These are phyloP conservation scores for Acleris holmiana DNA, from an alignment of 2,888 invertebrate species.

Conservation along the genomic window DNA sequence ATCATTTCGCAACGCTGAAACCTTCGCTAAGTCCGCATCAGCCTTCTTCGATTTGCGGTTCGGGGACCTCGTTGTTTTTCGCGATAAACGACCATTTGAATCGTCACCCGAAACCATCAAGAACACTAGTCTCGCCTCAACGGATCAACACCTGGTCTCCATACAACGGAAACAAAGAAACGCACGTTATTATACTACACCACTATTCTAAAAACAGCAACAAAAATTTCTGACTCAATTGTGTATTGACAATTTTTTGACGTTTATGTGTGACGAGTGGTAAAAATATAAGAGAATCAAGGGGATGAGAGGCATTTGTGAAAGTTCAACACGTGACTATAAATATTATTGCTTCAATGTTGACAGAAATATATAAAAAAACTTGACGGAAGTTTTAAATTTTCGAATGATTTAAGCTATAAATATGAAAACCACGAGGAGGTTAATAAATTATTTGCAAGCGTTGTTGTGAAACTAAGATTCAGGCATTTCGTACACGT, in stretches of 20 bases:
- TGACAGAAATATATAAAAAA: neutral
- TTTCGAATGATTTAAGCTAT: no score
- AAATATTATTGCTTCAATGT: neutral
- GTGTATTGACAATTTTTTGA: slow-evolving; percentile 51
- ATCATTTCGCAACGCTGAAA: slow-evolving; percentile 85
- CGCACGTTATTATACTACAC: slow-evolving; percentile 64
- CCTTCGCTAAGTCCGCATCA: slow-evolving; percentile 85
- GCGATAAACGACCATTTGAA: slow-evolving; percentile 86
- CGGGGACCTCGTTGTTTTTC: slow-evolving; percentile 87
- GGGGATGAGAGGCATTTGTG: neutral
- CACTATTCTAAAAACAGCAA: slow-evolving; percentile 63
- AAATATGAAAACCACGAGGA: no score
- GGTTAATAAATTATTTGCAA: no score
- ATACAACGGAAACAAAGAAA: slow-evolving; percentile 74
- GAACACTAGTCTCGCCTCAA: slow-evolving; percentile 69
- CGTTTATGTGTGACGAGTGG: slow-evolving; percentile 50
- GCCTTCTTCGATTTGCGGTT: slow-evolving; percentile 86
- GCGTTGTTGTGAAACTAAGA: neutral
- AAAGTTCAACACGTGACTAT: slow-evolving; percentile 1
- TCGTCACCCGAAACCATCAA: slow-evolving; percentile 85
- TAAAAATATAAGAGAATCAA: slow-evolving; percentile 41
- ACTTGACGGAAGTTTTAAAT: no score
- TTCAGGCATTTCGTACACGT: neutral
- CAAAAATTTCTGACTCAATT: slow-evolving; percentile 48
- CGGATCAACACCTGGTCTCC: slow-evolving; percentile 73